Conservation (phyloP, 2,797 vertebrate species). For the Ibycter americanus region DNA sequence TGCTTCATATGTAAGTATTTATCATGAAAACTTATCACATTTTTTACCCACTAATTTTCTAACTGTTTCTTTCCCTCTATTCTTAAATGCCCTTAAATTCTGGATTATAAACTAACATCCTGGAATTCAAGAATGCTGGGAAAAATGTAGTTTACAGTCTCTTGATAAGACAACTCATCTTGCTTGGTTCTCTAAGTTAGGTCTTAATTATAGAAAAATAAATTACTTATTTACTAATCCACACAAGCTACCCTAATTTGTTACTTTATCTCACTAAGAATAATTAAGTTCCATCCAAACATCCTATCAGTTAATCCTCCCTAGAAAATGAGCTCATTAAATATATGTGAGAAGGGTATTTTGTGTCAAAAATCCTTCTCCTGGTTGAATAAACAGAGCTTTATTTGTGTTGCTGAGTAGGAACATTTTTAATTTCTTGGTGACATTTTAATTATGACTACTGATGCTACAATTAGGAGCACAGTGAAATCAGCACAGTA, state of each 20-base stretch:
- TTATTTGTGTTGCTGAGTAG: not conserved
- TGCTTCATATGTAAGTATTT: not conserved
- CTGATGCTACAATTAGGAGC: constrained; percentile 1
- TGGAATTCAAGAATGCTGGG: not conserved
- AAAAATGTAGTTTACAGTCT: not conserved
- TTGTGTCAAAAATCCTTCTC: constrained; percentile 11
- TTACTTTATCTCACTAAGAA: constrained; percentile 46
- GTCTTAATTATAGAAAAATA: constrained; percentile 49
- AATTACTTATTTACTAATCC: constrained; percentile 58
- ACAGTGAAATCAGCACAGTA: not conserved
- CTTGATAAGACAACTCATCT: not conserved
- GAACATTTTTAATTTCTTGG: not conserved
- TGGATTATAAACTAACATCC: not conserved
- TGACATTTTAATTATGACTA: not conserved
- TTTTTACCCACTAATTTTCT: not conserved
- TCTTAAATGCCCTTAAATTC: not conserved
- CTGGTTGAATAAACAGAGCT: constrained; percentile 11
- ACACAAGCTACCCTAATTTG: constrained; percentile 16
- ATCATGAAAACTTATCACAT: not conserved
- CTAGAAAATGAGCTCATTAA: constrained; percentile 55
- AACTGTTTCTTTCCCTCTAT: not conserved
- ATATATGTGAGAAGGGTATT: constrained; percentile 14
- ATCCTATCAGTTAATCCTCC: constrained; percentile 26
- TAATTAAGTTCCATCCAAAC: constrained; percentile 58
- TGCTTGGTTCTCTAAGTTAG: not conserved